These are phyloP conservation scores for Apoda limacodes DNA, from an alignment of 2,888 invertebrate species.

Conservation along the genomic window DNA sequence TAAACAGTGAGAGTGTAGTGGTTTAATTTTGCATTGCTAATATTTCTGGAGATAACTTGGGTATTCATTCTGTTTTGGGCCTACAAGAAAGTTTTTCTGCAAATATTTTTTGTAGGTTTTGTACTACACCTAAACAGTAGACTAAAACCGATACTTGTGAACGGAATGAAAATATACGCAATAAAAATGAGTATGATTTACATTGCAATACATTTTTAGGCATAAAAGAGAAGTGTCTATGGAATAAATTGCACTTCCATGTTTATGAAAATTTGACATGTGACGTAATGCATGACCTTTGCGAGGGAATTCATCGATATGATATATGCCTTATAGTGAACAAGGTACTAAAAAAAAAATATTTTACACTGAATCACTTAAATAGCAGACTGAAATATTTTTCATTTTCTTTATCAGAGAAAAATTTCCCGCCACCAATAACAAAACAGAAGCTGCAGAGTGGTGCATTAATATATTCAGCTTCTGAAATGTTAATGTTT, in stretches of 20 bases:
- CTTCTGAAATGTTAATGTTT: conserved; percentile 25
- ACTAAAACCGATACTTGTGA: conserved; percentile 5
- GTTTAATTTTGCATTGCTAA: conserved; percentile 17
- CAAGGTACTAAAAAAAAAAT: conserved; percentile 14
- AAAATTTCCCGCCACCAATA: conserved; percentile 16
- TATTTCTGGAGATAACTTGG: conserved; percentile 26
- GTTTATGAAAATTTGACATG: conserved; percentile 23
- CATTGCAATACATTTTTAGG: conserved; percentile 13
- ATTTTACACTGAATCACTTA: conserved; percentile 7
- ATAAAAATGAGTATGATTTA: conserved; percentile 2
- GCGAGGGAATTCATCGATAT: conserved; percentile 24
- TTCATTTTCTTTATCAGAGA: conserved; percentile 6
- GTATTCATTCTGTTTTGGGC: conserved; percentile 22
- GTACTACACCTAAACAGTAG: conserved; percentile 15
- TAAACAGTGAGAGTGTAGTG: background rate
- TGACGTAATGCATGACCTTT: conserved; percentile 31
- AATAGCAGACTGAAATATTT: conserved; percentile 11
- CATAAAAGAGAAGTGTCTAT: conserved; percentile 23
- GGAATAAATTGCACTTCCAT: conserved; percentile 24
- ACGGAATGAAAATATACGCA: conserved; percentile 3
- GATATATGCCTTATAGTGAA: conserved; percentile 24
- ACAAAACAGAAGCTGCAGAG: conserved; percentile 17
- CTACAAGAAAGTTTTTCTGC: conserved; percentile 23
- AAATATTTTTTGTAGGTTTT: conserved; percentile 25
- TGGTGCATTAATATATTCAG: conserved; percentile 21